Conservation (phyloP, 2,797 vertebrate species). For the Sebastes iracundus region DNA sequence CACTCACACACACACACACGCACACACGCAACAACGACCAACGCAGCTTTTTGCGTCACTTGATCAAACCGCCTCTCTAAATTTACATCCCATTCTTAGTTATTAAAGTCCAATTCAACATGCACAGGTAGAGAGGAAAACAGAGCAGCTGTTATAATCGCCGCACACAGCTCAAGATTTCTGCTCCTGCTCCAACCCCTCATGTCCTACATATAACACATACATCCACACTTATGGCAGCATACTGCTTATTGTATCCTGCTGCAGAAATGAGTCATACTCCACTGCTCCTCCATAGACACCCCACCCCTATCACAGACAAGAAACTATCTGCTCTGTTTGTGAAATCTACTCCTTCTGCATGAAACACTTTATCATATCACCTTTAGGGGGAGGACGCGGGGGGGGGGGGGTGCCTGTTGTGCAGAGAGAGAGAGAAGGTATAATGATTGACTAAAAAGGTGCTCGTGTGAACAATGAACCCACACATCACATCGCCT, state of each 20-base stretch:
- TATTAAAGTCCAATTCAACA: slow-evolving; percentile 13
- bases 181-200: slow-evolving; percentile 31
- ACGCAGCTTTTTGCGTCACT: slow-evolving; percentile 61
- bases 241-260: slow-evolving; percentile 75
- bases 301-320: slow-evolving; percentile 75
- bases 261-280: slow-evolving; percentile 86
- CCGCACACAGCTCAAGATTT: slow-evolving; percentile 9
- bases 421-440: slow-evolving; percentile 21
- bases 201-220: slow-evolving; percentile 62
- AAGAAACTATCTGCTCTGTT: slow-evolving; percentile 68
- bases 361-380: slow-evolving; percentile 57
- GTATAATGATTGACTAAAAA: slow-evolving; percentile 52
- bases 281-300: slow-evolving; percentile 78
- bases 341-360: slow-evolving; percentile 57
- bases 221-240: slow-evolving; percentile 68
- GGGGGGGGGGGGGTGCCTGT: not conserved
- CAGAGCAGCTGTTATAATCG: not conserved
- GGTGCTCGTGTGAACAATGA: slow-evolving; percentile 47
- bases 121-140: slow-evolving; percentile 6
- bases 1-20: slow-evolving; percentile 29
- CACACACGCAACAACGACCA: slow-evolving; percentile 24
- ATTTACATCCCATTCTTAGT: slow-evolving; percentile 41
- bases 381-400: slow-evolving; percentile 9
- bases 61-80: slow-evolving; percentile 35
- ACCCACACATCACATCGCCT: slow-evolving; percentile 58